Conservation (phyloP, 2,113 vertebrate species). For the Lepus timidus region DNA sequence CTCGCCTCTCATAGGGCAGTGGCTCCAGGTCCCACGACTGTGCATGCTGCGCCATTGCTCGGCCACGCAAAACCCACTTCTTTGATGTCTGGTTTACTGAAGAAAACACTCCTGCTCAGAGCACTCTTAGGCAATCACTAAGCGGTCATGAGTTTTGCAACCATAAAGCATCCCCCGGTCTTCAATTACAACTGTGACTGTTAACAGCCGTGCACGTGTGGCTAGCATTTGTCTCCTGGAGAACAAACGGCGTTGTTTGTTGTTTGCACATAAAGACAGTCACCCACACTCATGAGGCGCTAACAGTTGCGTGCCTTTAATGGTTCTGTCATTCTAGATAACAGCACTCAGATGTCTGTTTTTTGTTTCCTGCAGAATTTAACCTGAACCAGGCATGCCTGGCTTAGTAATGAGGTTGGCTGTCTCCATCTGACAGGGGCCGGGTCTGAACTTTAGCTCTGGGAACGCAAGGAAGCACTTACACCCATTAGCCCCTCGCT, state of each 20-base stretch:
- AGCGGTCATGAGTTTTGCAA: constrained; percentile 36
- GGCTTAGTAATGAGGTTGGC: constrained; percentile 66
- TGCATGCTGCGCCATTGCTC: neutral
- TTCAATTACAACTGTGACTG: constrained; percentile 37
- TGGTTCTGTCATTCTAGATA: constrained; percentile 63
- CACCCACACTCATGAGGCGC: neutral
- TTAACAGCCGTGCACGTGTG: constrained; percentile 25
- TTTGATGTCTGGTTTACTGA: neutral
- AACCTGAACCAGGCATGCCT: constrained; percentile 65
- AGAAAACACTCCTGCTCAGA: neutral
- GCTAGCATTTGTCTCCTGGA: constrained; percentile 64
- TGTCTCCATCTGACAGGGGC: neutral
- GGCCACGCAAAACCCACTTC: neutral
- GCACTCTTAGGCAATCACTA: constrained; percentile 44
- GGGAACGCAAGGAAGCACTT: neutral
- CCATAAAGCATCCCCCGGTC: neutral
- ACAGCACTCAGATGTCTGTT: constrained; percentile 49
- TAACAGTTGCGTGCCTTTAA: constrained; percentile 37
- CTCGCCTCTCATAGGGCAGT: neutral
- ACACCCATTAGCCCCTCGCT: constrained; percentile 54
- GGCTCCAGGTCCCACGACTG: constrained; percentile 9
- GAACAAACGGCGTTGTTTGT: constrained; percentile 58
- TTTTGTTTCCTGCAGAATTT: constrained; percentile 49
- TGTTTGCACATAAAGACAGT: constrained; percentile 44
- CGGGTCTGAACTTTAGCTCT: constrained; percentile 53